Base-by-base conservation (phyloP, 2,888 invertebrate species). In the Ochropleura leucogaster region DNA sequence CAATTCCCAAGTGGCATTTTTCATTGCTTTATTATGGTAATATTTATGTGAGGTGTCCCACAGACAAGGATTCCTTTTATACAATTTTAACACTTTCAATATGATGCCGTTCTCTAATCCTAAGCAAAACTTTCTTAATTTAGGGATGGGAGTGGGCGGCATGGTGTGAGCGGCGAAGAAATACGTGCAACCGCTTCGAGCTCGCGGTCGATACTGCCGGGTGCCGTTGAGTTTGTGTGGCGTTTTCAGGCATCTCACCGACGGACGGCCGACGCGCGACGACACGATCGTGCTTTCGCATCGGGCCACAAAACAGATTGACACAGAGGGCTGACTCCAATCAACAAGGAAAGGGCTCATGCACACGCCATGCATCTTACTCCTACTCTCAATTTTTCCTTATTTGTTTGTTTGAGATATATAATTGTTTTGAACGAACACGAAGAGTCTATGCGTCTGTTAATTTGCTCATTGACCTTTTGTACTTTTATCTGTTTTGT, bases 1-100 rank as follows among this genome's bases (percentile, higher is more conserved):
- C 8, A 51, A 30, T 16, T 73, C 40, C 60, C 77, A 83, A 14
- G 78, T 79, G 2, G 73, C 55, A 0, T 30, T 62, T 68, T 83
- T 86, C 0, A 64, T 51, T 10, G 66, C 16, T 68, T 78, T 82
- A 57, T 74, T 82, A 20, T 68, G 76, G 68, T 87, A 88, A 51
- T 60, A 30, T 64, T 44, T 53, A 67, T 85, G 60, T 40, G 75
- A 18, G 0, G 44, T 40, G 44, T 88, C 73, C 88, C 88, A 88
- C 62, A 88, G 74, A 68, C 79, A 84, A 6, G 83, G 80, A 20
- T 65, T 49, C 0, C 65, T 59, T 77, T 68, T 78, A 53, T 78
- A 88, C 68, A 68, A 49, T 66, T 69, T 65, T 20, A 88, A 59
- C 44, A 87, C 44, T 53, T 87, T 74, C 49, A 51, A 63, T 14